Evolutionary conservation across 2,888 invertebrate genomes (phyloP).

Genomic region (Rhaphigaster nebulosa): DNA sequence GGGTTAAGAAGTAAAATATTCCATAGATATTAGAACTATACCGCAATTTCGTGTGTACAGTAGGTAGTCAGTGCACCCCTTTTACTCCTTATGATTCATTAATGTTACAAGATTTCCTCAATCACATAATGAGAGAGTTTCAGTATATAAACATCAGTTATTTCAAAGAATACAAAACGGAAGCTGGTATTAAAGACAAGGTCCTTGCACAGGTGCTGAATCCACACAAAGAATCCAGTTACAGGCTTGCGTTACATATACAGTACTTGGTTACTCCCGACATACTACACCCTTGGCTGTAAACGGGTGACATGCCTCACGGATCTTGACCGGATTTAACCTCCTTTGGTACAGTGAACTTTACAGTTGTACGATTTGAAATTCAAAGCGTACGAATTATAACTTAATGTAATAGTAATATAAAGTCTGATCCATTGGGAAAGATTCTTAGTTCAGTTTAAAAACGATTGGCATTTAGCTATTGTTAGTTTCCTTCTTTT

Average conservation of each 20-base stretch:
- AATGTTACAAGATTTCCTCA: too few species aligned
- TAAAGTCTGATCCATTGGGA: too few species aligned
- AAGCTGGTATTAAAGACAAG: background rate
- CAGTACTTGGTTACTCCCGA: background rate
- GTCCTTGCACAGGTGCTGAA: background rate
- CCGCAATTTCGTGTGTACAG: too few species aligned
- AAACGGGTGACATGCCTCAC: constrained; percentile 33
- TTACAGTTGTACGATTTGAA: background rate
- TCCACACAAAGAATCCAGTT: background rate
- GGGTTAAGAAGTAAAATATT: too few species aligned
- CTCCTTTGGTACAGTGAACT: background rate
- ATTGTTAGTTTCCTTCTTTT: too few species aligned
- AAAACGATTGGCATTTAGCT: too few species aligned
- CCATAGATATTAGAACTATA: too few species aligned
- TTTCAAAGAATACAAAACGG: background rate
- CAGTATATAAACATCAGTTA: background rate
- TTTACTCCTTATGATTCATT: too few species aligned
- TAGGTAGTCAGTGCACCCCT: too few species aligned
- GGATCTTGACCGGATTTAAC: constrained; percentile 14
- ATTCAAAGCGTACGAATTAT: background rate
- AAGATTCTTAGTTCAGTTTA: too few species aligned
- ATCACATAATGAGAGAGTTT: too few species aligned
- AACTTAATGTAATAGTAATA: too few species aligned
- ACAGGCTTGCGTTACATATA: background rate
- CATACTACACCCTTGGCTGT: background rate